Conservation (phyloP, 1,140 invertebrate species). For the Drosophila arizonae region DNA sequence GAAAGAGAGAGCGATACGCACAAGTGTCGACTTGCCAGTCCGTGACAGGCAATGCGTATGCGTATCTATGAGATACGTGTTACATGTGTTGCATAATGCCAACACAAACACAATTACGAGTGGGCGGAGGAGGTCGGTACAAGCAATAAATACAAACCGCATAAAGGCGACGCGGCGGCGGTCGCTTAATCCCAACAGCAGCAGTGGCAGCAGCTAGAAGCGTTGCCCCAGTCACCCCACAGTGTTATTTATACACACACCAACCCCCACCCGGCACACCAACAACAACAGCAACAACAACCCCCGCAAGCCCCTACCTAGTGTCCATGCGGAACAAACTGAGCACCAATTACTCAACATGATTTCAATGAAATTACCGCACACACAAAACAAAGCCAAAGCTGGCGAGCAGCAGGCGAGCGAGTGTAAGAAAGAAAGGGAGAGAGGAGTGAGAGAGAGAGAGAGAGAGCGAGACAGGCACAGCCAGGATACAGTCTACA, state of each 20-base stretch:
- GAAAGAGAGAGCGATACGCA: constrained; percentile 4
- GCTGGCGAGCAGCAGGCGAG: constrained; percentile 23
- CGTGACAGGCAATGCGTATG: constrained; percentile 28
- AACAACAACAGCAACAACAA: not conserved
- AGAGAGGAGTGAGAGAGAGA: constrained; percentile 1
- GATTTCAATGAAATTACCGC: constrained; percentile 82
- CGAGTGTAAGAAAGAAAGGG: not conserved
- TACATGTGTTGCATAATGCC: constrained; percentile 75
- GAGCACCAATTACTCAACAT: constrained; percentile 82
- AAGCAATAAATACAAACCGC: constrained; percentile 82
- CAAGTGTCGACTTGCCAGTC: constrained; percentile 50
- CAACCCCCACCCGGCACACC: constrained; percentile 26
- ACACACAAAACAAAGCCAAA: constrained; percentile 46
- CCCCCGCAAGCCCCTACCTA: not conserved
- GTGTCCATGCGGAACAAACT: constrained; percentile 9
- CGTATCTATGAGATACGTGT: constrained; percentile 75
- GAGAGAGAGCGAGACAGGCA: not conserved
- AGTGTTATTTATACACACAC: constrained; percentile 70
- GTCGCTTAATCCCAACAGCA: constrained; percentile 58
- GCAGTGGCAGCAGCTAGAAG: constrained; percentile 11
- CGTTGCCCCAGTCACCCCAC: constrained; percentile 50
- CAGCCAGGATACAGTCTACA: constrained; percentile 9
- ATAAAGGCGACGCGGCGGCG: constrained; percentile 66
- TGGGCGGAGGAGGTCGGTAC: constrained; percentile 6
- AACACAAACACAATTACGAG: constrained; percentile 62